Percentiles rank a stretch among this genome's conserved stretches.
Evolutionary conservation across 2,888 invertebrate species (phyloP).

Genomic region (Dendrolimus pini): DNA sequence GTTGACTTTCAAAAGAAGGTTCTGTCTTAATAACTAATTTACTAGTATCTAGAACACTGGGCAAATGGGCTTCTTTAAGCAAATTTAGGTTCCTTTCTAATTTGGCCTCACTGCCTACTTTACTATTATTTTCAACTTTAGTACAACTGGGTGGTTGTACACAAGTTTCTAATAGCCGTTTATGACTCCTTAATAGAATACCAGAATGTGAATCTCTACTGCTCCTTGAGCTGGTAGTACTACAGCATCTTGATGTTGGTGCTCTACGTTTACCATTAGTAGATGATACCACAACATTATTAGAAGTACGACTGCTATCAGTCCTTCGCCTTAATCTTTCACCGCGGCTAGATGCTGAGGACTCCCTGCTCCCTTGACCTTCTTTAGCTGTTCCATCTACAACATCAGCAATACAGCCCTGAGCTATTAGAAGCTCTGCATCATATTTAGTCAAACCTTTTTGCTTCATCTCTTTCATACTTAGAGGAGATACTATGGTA

Average conservation of each 20-base stretch:
- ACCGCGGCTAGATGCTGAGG: constrained; percentile 59
- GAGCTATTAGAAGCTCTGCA: constrained; percentile 90
- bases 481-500: constrained; percentile 80
- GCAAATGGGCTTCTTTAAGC: constrained; percentile 41
- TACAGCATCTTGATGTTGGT: constrained; percentile 56
- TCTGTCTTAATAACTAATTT: constrained; percentile 37
- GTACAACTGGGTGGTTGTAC: constrained; percentile 36
- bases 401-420: constrained; percentile 85
- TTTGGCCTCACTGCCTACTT: constrained; percentile 42
- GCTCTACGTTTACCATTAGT: constrained; percentile 37
- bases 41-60: constrained; percentile 35
- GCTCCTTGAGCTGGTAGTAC: constrained; percentile 68
- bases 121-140: constrained; percentile 44
- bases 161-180: constrained; percentile 64
- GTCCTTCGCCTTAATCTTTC: constrained; percentile 50
- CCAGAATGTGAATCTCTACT: constrained; percentile 68
- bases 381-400: constrained; percentile 60
- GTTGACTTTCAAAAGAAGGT: constrained; percentile 27
- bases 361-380: constrained; percentile 58
- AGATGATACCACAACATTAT: constrained; percentile 46
- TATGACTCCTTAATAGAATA: constrained; percentile 79
- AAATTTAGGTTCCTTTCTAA: constrained; percentile 40
- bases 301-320: constrained; percentile 43
- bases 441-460: constrained; percentile 93
- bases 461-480: constrained; percentile 89